phyloP scores from a whole-genome alignment of 2,113 vertebrate genomes.

The Pterocles gutturalis region DNA sequence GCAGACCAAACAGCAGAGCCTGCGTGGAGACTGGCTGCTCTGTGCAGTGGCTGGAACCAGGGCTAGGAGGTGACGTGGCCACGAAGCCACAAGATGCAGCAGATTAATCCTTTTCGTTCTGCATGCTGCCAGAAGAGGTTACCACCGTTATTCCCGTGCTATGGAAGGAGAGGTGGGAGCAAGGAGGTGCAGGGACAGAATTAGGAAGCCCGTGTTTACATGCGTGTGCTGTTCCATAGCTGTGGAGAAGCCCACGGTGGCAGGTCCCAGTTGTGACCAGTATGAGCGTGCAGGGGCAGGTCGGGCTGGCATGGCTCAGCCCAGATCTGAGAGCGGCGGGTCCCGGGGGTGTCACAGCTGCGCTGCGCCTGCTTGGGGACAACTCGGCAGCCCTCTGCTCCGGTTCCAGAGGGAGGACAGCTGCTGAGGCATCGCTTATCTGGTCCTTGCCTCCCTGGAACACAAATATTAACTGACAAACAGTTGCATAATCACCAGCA shows the following conservation, averaged over 20 bases:
- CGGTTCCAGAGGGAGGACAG: not conserved
- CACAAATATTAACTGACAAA: conserved; percentile 56
- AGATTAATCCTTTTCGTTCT: conserved; percentile 64
- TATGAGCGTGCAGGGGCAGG: rapidly evolving
- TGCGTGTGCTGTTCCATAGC: not conserved
- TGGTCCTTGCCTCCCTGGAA: conserved; percentile 38
- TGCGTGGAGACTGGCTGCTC: not conserved
- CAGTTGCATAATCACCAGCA: not conserved
- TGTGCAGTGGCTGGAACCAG: not conserved
- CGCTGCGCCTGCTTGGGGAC: too few relatives aligned
- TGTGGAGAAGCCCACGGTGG: rapidly evolving
- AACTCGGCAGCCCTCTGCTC: not conserved
- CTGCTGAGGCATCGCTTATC: not conserved
- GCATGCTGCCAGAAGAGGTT: conserved; percentile 41
- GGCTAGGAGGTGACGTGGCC: not conserved
- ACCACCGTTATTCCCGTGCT: not conserved
- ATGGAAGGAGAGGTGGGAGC: not conserved
- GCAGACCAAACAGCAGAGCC: not conserved
- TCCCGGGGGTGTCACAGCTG: too few relatives aligned
- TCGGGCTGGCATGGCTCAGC: rapidly evolving
- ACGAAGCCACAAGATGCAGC: not conserved
- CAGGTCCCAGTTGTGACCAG: not conserved
- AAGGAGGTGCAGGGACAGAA: not conserved
- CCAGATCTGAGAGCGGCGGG: rapidly evolving
- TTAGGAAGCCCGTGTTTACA: not conserved